phyloP scores from a whole-genome alignment of 2,888 invertebrate species.

The Rhimphoctona megacephalus region DNA sequence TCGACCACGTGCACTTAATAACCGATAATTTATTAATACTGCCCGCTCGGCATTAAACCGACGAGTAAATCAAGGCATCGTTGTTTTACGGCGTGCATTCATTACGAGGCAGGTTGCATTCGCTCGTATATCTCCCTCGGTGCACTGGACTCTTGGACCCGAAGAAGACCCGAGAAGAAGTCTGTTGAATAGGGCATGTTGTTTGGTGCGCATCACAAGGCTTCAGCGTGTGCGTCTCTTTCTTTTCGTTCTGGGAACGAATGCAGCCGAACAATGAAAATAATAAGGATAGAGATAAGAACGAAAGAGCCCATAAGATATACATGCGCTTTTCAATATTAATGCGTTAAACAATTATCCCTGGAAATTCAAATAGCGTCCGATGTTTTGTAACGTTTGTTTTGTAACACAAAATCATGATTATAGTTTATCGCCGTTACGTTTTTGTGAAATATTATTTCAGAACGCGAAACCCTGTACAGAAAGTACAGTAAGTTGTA shows the following conservation, averaged over 20 bases:
- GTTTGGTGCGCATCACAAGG: constrained; percentile 9
- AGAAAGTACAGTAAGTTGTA: too few relatives aligned
- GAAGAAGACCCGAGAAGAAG: constrained; percentile 8
- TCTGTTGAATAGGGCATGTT: constrained; percentile 18
- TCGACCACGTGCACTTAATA: constrained; percentile 79
- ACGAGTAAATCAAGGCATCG: constrained; percentile 83
- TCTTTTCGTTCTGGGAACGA: constrained; percentile 8
- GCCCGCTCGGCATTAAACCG: constrained; percentile 78
- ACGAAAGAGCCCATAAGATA: neutral
- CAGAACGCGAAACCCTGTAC: too few relatives aligned
- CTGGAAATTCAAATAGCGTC: neutral
- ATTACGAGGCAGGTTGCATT: constrained; percentile 83
- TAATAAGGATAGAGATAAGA: neutral
- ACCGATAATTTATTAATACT: constrained; percentile 84
- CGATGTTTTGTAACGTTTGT: neutral
- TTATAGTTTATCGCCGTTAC: neutral
- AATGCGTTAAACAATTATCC: neutral
- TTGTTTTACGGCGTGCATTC: constrained; percentile 84
- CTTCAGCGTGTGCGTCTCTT: neutral
- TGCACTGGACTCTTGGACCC: constrained; percentile 55
- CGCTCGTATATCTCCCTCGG: constrained; percentile 82
- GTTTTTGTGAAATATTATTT: neutral
- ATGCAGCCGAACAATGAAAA: neutral
- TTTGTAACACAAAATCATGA: neutral
- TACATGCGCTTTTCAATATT: neutral